Evolutionary conservation across 2,888 invertebrate species (phyloP).

Genomic region (Aradus depressus): DNA sequence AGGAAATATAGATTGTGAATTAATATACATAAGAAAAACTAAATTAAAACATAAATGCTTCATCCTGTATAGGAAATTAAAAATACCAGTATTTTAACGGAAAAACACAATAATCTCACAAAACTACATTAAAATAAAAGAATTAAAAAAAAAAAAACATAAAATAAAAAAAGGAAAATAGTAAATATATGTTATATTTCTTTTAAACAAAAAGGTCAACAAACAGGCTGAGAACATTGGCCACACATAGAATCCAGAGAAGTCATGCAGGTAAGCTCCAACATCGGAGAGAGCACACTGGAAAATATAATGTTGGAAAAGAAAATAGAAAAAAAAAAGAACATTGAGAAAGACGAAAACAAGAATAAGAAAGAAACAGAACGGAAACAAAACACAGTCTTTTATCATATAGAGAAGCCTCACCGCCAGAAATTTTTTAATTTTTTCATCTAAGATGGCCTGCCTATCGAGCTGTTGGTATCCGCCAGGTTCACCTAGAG

Average conservation of each 20-base stretch:
- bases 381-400: no score
- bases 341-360: no score
- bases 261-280: constrained; percentile 28
- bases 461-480: constrained; percentile 53
- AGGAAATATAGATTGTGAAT: no score
- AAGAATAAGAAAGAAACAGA: no score
- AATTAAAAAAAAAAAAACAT: background rate
- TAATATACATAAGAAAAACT: background rate
- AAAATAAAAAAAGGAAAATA: constrained; percentile 5
- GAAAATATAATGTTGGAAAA: constrained; percentile 24
- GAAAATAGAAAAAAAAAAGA: no score
- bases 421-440: constrained; percentile 90
- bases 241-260: constrained; percentile 39
- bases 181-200: constrained; percentile 9
- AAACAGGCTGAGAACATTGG: constrained; percentile 43
- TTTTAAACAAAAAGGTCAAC: constrained; percentile 9
- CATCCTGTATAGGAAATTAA: constrained; percentile 2
- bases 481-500: constrained; percentile 28
- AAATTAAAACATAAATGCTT: background rate
- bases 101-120: background rate
- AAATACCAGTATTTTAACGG: background rate
- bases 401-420: constrained; percentile 33
- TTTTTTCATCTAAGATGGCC: constrained; percentile 83
- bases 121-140: constrained; percentile 2
- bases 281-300: constrained; percentile 25